Evolutionary conservation across 2,113 vertebrate species (phyloP), one percentile per base, ranked within the genome.

Genomic region (Petrocephalus microphthalmus): DNA sequence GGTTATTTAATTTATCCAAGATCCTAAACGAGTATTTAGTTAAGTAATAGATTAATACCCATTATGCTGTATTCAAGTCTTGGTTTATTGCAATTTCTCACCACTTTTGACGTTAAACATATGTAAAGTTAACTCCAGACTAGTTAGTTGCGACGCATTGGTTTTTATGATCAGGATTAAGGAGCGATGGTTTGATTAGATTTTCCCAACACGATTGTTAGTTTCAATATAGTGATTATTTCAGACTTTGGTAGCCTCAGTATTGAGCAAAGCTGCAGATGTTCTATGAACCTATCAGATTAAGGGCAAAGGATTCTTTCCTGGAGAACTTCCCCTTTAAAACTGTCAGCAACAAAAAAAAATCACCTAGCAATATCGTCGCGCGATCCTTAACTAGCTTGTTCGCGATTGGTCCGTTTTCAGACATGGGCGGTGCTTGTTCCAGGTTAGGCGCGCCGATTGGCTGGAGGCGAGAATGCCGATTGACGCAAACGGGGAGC

Each of bases 241-340:
- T 15, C 25, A 74, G 25, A 74, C 5, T 15, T 74, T 74, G 29
- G 5, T 74, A 15, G 78, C 42, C 37, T 82, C 78, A 37, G 1
- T 37, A 87, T 15, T 10, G 25, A 3, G 60, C 54, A 37, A 22
- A 33, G 25, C 67, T 57, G 78, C 54, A 56, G 37, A 33, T 22
- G 51, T 54, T 87, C 64, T 7, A 22, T 56, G 47, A 45, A 78
- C 15, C 25, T 54, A 19, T 60, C 13, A 52, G 3, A 22, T 82
- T n/a, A 53, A 15, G 53, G 37, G 71, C 8, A 33, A 47, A 51
- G 57, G 10, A 45, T 53, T 81, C 19, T 3, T 45, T 57, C 53
- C 11, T 42, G 22, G n/a, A 20, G 8, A 60, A 29, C 88, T 42
- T 89, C 85, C 53, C 88, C 88, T 89, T 89, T 89, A 89, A 89